These are phyloP conservation scores for Anseranas semipalmata DNA, from an alignment of 2,113 vertebrate genomes.

Conservation along the genomic window DNA sequence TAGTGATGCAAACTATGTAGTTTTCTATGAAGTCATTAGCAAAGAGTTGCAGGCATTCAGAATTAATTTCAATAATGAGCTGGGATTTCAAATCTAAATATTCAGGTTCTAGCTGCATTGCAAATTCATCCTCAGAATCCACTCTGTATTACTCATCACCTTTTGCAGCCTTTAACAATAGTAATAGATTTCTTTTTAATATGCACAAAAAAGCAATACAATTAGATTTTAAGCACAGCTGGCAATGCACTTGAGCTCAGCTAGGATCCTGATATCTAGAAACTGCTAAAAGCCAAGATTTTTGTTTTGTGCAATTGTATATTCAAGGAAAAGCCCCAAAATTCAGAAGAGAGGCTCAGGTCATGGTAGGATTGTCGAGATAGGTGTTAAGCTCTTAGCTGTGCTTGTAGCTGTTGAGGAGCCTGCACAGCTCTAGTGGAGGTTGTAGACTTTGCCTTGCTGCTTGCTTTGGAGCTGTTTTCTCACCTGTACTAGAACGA, in stretches of 20 bases:
- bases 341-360: background rate
- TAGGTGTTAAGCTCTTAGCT: background rate
- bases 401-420: background rate
- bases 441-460: background rate
- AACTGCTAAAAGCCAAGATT: background rate
- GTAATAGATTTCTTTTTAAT: background rate
- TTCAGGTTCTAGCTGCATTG: background rate
- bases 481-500: background rate
- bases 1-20: background rate
- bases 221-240: background rate
- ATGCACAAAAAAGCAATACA: background rate
- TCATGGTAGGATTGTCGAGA: background rate
- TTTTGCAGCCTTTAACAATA: background rate
- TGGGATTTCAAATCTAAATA: conserved; percentile 21
- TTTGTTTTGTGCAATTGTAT: background rate
- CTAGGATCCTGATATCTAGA: background rate
- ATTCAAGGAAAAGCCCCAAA: background rate
- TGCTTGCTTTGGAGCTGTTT: background rate
- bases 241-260: background rate
- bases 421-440: background rate
- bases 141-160: background rate
- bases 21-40: conserved; percentile 24
- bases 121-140: conserved; percentile 1
- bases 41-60: conserved; percentile 3
- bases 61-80: conserved; percentile 27